Percentiles rank a stretch among this genome's conserved stretches.
Evolutionary conservation across 2,888 invertebrate genomes (phyloP).

Genomic region (Nebria salina): DNA sequence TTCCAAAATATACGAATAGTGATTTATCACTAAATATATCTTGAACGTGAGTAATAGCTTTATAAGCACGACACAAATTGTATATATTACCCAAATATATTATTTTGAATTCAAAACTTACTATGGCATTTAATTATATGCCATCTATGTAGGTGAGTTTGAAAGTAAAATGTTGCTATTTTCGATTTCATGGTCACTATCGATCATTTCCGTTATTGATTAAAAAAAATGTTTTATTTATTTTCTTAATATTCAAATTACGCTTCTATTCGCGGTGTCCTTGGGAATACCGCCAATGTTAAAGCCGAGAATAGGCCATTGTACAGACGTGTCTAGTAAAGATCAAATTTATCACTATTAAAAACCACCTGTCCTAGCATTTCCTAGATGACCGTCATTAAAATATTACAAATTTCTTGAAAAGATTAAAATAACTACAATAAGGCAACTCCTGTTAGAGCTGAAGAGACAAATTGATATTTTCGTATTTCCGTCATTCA

Average conservation of each 20-base stretch:
- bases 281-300: conserved; percentile 36
- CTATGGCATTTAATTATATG: no score
- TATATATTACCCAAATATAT: no score
- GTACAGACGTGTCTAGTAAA: conserved; percentile 36
- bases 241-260: conserved; percentile 31
- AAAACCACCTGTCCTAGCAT: conserved; percentile 35
- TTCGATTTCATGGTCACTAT: neutral
- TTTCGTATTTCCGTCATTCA: neutral
- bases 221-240: neutral
- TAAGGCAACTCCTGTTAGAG: neutral
- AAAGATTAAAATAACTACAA: neutral
- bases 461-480: neutral
- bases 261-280: conserved; percentile 30
- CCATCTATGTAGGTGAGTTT: neutral
- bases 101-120: no score
- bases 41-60: no score
- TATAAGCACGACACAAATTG: no score
- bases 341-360: conserved; percentile 35
- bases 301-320: conserved; percentile 39
- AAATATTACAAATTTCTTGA: neutral
- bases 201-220: neutral
- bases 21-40: no score
- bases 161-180: neutral
- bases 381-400: conserved; percentile 11
- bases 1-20: no score